Conservation (phyloP, 2,888 invertebrate species). For the Dynastes maya region DNA sequence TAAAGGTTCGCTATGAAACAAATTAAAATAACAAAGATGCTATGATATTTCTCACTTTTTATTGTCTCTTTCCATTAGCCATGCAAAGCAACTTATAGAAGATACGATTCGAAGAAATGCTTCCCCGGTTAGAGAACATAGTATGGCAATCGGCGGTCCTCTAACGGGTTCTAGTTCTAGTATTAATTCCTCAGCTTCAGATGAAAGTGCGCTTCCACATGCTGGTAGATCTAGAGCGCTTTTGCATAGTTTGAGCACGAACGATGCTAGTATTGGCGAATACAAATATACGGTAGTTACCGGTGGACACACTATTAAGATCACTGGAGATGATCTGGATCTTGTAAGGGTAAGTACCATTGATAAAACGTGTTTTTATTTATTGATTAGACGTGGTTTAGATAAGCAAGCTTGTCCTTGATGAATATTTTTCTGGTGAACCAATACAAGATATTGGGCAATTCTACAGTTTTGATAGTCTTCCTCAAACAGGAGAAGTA, state of each 20-base stretch:
- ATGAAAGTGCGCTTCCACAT: conserved; percentile 72
- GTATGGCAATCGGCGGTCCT: conserved; percentile 74
- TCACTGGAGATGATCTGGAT: conserved; percentile 88
- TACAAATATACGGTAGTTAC: conserved; percentile 90
- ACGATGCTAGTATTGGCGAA: conserved; percentile 88
- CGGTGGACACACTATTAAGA: conserved; percentile 87
- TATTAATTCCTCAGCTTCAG: conserved; percentile 83
- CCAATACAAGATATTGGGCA: conserved; percentile 68
- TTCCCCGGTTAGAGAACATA: conserved; percentile 86
- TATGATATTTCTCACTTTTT: too few relatives aligned
- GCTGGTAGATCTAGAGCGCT: conserved; percentile 76
- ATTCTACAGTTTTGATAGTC: conserved; percentile 69
- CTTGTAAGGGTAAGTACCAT: conserved; percentile 82
- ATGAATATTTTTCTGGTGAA: conserved; percentile 82
- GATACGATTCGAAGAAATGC: conserved; percentile 96
- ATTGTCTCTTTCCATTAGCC: conserved; percentile 71
- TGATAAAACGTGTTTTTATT: not conserved
- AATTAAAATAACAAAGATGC: too few relatives aligned
- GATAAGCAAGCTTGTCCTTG: conserved; percentile 90
- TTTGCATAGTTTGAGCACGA: conserved; percentile 86
- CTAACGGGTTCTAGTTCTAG: conserved; percentile 84
- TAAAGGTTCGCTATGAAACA: too few relatives aligned
- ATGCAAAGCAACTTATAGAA: conserved; percentile 94
- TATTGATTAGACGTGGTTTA: conserved; percentile 65
- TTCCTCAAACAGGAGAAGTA: conserved; percentile 62